phyloP scores from a whole-genome alignment of 2,113 vertebrate species.

The Lampris incognitus region DNA sequence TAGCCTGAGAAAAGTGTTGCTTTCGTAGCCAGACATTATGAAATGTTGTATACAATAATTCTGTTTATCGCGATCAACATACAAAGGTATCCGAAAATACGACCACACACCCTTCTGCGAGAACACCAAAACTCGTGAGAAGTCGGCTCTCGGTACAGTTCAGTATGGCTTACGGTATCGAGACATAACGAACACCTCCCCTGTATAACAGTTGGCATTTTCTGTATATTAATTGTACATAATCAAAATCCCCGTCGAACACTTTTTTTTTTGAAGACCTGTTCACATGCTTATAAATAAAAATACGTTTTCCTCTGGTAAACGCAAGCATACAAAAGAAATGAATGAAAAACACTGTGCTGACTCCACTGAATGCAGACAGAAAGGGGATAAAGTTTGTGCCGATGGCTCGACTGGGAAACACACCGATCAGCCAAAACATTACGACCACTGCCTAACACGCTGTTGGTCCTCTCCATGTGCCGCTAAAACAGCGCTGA shows the following conservation, averaged over 20 bases:
- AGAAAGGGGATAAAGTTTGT: not conserved
- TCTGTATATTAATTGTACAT: not conserved
- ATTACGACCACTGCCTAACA: no score
- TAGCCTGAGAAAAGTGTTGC: constrained; percentile 52
- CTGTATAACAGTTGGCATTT: constrained; percentile 7
- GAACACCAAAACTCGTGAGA: not conserved
- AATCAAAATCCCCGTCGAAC: not conserved
- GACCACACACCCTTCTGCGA: not conserved
- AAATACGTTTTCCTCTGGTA: constrained; percentile 39
- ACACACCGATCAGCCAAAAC: no score
- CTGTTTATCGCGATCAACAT: not conserved
- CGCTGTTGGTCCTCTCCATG: no score
- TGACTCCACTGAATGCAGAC: constrained; percentile 3
- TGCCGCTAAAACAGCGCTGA: no score
- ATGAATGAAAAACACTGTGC: constrained; percentile 26
- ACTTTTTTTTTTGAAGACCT: constrained; percentile 12
- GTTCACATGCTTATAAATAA: constrained; percentile 40
- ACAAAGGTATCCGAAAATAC: constrained; percentile 46
- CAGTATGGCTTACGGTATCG: constrained; percentile 6
- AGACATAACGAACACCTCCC: not conserved
- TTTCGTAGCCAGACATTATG: constrained; percentile 14
- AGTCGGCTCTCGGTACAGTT: not conserved
- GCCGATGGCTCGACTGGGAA: not conserved
- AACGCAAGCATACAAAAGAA: constrained; percentile 47
- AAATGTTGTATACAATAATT: not conserved